Conservation (phyloP, 2,888 invertebrate genomes). For the Lutraria lutraria region DNA sequence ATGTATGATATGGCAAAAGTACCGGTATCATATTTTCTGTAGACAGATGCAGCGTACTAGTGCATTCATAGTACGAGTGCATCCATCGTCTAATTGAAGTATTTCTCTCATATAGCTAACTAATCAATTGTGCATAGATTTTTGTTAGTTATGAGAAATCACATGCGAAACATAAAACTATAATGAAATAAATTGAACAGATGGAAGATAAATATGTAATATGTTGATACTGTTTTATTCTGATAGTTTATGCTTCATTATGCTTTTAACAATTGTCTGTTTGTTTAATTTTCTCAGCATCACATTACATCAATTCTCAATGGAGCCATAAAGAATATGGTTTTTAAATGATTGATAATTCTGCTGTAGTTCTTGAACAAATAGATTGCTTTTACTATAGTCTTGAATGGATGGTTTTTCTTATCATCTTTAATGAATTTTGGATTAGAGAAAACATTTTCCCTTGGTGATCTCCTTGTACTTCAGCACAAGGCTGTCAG, state of each 20-base stretch:
- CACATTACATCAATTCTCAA: background rate
- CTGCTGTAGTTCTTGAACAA: background rate
- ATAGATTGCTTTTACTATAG: constrained; percentile 1
- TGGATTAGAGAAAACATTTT: background rate
- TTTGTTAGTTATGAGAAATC: background rate
- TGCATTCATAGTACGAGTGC: background rate
- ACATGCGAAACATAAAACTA: constrained; percentile 19
- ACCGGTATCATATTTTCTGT: background rate
- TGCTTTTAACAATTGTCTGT: background rate
- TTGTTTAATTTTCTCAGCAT: background rate
- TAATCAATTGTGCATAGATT: constrained; percentile 2
- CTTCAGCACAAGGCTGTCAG: no score
- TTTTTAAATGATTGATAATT: background rate
- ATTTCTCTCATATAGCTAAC: background rate
- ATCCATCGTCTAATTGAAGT: background rate
- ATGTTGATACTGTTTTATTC: background rate
- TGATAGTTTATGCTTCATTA: background rate
- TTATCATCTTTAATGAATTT: constrained; percentile 1
- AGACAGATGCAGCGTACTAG: background rate
- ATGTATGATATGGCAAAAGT: background rate
- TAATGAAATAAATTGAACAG: background rate
- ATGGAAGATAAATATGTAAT: constrained; percentile 9
- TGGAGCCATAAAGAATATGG: background rate
- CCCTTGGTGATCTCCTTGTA: no score
- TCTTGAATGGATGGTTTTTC: constrained; percentile 9